Percentiles rank a stretch among this genome's conserved stretches.
Conservation (phyloP, 2,113 vertebrate genomes). For the Arenaria interpres region DNA sequence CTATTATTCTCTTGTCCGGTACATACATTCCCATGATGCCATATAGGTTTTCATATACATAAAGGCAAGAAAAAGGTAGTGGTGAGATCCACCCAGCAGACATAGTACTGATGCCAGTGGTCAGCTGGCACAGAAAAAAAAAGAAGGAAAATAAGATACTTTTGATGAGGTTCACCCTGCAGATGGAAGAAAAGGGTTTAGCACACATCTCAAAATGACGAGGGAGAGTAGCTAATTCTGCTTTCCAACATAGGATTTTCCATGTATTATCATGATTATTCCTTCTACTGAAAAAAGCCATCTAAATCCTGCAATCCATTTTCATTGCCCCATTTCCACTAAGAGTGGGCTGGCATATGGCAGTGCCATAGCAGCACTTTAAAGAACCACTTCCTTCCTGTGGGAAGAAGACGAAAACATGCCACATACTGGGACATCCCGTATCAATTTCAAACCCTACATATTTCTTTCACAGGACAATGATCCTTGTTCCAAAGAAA, state of each 20-base stretch:
- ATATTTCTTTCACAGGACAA: background rate
- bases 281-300: background rate
- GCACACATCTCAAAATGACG: background rate
- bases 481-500: background rate
- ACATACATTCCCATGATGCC: background rate
- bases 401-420: background rate
- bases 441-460: background rate
- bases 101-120: background rate
- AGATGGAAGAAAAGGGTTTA: background rate
- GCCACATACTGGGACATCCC: background rate
- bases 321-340: background rate
- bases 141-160: background rate
- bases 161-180: background rate
- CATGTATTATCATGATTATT: background rate
- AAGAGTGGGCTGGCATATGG: background rate
- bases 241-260: background rate
- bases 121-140: background rate
- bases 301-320: background rate
- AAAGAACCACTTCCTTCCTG: background rate
- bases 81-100: background rate
- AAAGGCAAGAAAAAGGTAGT: background rate
- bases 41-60: background rate
- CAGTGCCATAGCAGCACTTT: background rate
- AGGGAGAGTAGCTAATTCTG: background rate
- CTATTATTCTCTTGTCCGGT: background rate